These are phyloP conservation scores for Phrynocephalus versicolor DNA, from an alignment of 2,113 vertebrate genomes.

Conservation along the genomic window DNA sequence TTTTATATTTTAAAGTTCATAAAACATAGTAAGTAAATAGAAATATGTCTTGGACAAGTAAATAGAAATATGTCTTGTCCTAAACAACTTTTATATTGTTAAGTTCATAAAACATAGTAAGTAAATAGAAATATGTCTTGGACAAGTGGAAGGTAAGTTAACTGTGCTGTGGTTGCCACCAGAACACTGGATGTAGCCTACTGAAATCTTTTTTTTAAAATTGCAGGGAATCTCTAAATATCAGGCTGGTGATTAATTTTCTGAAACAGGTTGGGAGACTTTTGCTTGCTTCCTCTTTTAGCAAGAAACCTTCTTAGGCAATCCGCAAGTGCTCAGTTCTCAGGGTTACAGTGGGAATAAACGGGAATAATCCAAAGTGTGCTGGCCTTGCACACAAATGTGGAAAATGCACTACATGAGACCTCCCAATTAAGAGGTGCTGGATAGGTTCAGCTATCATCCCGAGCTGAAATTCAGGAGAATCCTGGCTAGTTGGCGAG, in stretches of 20 bases:
- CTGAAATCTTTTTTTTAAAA: slow-evolving; percentile 35
- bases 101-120: neutral
- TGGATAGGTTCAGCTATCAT: neutral
- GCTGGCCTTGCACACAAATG: neutral
- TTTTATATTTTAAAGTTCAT: neutral
- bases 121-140: neutral
- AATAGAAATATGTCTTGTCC: neutral
- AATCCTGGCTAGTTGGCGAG: neutral
- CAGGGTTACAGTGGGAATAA: neutral
- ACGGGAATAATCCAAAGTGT: neutral
- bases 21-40: neutral
- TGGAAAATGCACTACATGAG: slow-evolving; percentile 18
- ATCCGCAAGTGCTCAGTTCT: neutral
- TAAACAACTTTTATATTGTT: neutral
- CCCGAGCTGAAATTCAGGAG: neutral
- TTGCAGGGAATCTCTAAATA: neutral
- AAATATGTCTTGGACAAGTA: neutral
- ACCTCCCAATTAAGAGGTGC: neutral
- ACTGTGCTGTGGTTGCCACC: too few relatives aligned
- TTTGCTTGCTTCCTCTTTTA: neutral
- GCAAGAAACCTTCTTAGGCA: neutral
- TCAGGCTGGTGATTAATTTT: neutral
- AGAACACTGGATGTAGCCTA: neutral
- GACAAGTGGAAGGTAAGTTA: too few relatives aligned
- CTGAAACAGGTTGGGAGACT: neutral